Evolutionary conservation across 2,888 invertebrate genomes (phyloP), one percentile per base, ranked within the genome.

Genomic region (Lymantria dispar): DNA sequence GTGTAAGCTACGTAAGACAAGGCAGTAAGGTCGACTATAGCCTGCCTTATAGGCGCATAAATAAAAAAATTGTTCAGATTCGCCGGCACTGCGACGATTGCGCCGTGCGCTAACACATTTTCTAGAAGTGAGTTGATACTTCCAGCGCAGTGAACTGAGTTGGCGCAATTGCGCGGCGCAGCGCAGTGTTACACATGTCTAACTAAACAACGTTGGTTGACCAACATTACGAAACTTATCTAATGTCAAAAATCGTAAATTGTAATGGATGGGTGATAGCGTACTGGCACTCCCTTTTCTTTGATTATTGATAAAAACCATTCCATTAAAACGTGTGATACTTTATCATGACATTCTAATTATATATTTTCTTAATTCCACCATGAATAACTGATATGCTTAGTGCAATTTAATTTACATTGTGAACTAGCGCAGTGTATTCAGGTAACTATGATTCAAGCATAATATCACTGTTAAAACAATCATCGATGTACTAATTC

Each of bases 261-360:
- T 48, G 50, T 61, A 58, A 67, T 56, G 48, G 54, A 55, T 71
- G 65, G 63, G 63, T 60, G 65, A 58, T 68, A 63, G 63, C 65
- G 58, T 65, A 54, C 50, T 65, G 79, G 73, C 79, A 78, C 79
- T 78, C 79, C 78, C 78, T 73, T 74, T 77, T 78, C 51, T 49
- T 56, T 57, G 58, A 60, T 60, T 60, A 56, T 52, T 56, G 55
- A 53, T 62, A 51, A 61, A 62, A 65, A 59, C 33, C 33, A 46
- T 37, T 42, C 37, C 31, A 58, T 48, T 51, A 56, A 45, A 43
- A 47, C 33, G 39, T 56, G 47, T 40, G 48, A 47, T 51, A 50
- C 43, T 56, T 31, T 52, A 68, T 43, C 45, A 71, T 72, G 72
- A 47, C 43, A 48, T 52, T 55, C 38, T 44, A 48, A 42, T 45